These are phyloP conservation scores for Drosophila repletoides DNA, from an alignment of 1,140 invertebrate species.

Conservation along the genomic window DNA sequence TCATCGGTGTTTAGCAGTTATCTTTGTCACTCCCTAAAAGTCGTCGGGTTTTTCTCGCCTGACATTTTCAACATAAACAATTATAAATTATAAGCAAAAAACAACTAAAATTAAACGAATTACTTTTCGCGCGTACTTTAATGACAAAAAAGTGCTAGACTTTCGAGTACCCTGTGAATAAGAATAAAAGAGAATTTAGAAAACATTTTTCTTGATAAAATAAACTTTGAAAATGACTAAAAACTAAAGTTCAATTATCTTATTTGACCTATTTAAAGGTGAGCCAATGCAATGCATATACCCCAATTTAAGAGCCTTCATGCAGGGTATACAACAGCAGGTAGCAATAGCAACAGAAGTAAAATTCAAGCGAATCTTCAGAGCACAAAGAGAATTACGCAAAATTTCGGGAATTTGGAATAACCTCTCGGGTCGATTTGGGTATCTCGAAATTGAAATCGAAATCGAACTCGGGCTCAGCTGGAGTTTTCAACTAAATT, in stretches of 20 bases:
- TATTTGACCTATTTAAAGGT: too few species aligned
- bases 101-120: slow-evolving; percentile 17
- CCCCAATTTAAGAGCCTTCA: too few species aligned
- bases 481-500: neutral
- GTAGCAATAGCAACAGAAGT: neutral
- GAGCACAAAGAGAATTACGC: slow-evolving; percentile 9
- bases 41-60: neutral
- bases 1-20: neutral
- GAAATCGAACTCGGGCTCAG: neutral
- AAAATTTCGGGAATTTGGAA: slow-evolving; percentile 24
- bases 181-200: too few species aligned
- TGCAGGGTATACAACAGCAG: slow-evolving; percentile 25
- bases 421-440: slow-evolving; percentile 28
- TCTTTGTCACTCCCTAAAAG: slow-evolving; percentile 7
- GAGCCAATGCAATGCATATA: too few species aligned
- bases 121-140: slow-evolving; percentile 21
- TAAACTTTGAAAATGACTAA: too few species aligned
- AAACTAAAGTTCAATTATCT: too few species aligned
- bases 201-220: too few species aligned
- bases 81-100: slow-evolving; percentile 42
- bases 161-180: too few species aligned
- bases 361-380: slow-evolving; percentile 20
- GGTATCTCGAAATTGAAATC: too few species aligned
- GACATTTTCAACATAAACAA: slow-evolving; percentile 43
- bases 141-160: neutral